These are phyloP conservation scores for Corydoras sp. DNA, from an alignment of 2,113 vertebrate genomes.

Conservation along the genomic window DNA sequence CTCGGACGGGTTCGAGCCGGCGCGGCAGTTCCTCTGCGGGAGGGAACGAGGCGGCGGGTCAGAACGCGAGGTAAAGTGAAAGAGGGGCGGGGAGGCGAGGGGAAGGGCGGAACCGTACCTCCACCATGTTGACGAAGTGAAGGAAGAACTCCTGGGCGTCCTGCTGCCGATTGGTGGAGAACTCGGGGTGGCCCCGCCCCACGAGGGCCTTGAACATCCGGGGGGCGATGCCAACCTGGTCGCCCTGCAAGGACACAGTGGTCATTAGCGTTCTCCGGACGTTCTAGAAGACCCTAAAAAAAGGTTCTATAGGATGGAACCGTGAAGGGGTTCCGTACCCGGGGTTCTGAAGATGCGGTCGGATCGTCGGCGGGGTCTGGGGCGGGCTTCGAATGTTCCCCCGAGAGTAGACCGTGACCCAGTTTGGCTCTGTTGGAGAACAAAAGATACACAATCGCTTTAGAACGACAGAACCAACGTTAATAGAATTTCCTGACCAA, in stretches of 20 bases:
- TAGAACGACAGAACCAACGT: background rate
- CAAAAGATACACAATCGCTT: background rate
- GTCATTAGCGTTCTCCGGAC: too few species aligned
- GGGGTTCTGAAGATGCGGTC: conserved; percentile 71
- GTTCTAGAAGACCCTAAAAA: too few species aligned
- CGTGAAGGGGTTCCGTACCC: conserved; percentile 59
- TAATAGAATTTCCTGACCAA: too few species aligned
- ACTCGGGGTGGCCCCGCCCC: conserved; percentile 91
- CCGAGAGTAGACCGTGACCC: conserved; percentile 89
- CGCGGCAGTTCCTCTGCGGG: conserved; percentile 90
- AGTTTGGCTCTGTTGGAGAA: conserved; percentile 80
- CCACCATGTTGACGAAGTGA: conserved; percentile 99
- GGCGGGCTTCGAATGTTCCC: conserved; percentile 88
- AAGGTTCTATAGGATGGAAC: background rate
- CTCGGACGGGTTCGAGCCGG: conserved; percentile 89
- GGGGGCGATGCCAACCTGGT: conserved; percentile 90
- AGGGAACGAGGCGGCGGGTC: background rate
- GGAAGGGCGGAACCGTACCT: conserved; percentile 68
- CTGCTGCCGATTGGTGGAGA: conserved; percentile 96
- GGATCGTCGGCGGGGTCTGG: conserved; percentile 75
- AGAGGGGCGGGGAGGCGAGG: background rate
- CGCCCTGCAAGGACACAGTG: conserved; percentile 64
- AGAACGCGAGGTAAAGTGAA: background rate
- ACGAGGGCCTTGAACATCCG: conserved; percentile 96
- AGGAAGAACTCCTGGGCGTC: conserved; percentile 97